Evolutionary conservation across 2,888 invertebrate species (phyloP).

Genomic region (Polydrusus pterygomalis): DNA sequence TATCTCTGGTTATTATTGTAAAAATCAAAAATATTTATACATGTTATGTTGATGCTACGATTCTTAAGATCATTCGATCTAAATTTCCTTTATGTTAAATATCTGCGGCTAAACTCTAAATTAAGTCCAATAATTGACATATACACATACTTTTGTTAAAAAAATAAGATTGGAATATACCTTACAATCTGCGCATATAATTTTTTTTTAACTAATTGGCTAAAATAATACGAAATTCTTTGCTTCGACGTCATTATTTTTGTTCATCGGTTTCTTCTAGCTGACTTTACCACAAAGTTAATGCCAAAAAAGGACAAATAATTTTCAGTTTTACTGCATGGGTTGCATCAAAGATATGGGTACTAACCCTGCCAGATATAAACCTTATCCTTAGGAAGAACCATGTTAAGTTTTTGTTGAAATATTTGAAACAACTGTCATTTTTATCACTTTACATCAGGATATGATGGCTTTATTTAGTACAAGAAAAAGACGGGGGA

Average conservation of each 20-base stretch:
- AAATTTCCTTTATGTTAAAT: constrained; percentile 28
- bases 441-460: too few species aligned
- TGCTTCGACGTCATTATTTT: constrained; percentile 62
- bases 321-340: not conserved
- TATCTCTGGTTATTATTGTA: constrained; percentile 14
- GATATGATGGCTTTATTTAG: too few species aligned
- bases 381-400: too few species aligned
- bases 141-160: constrained; percentile 52
- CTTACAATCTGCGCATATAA: constrained; percentile 51
- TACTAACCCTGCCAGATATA: too few species aligned
- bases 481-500: too few species aligned
- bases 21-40: constrained; percentile 23
- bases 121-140: constrained; percentile 53
- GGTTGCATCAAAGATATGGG: not conserved
- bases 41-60: not conserved
- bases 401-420: too few species aligned
- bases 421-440: too few species aligned
- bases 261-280: constrained; percentile 64
- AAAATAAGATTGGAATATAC: constrained; percentile 51
- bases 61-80: constrained; percentile 14
- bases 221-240: constrained; percentile 51
- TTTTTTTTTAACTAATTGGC: constrained; percentile 46
- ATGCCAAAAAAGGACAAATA: constrained; percentile 14
- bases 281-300: constrained; percentile 59
- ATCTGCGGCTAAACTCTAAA: constrained; percentile 42